Conservation (phyloP, 2,113 vertebrate genomes). For the Campylorhamphus procurvoides region DNA sequence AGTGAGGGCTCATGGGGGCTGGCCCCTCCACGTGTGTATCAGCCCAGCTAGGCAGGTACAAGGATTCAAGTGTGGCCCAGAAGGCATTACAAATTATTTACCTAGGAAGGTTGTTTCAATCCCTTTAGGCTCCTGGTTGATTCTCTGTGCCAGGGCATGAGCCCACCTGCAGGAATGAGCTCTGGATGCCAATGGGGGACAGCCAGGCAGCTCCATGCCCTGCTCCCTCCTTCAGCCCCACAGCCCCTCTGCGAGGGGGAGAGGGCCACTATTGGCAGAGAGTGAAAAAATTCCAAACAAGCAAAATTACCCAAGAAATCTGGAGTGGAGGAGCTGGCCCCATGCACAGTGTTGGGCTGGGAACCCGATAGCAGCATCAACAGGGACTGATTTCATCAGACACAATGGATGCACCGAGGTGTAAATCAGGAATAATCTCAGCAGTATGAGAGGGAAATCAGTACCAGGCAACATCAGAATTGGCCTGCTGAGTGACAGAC, state of each 20-base stretch:
- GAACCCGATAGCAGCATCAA: background rate
- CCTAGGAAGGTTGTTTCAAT: background rate
- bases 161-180: background rate
- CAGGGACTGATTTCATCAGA: background rate
- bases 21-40: background rate
- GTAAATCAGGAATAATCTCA: background rate
- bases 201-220: background rate
- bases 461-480: background rate
- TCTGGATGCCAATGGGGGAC: background rate
- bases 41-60: background rate
- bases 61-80: background rate
- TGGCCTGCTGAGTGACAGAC: background rate
- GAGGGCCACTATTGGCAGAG: accelerated
- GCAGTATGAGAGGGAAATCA: background rate
- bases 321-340: background rate
- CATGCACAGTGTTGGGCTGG: background rate
- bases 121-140: background rate
- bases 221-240: background rate
- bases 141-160: background rate
- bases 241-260: accelerated
- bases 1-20: background rate
- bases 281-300: accelerated
- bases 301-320: background rate
- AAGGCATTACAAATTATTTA: background rate
- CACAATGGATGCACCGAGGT: background rate